Evolutionary conservation across 2,888 invertebrate species (phyloP), one percentile per base, ranked within the genome.

Genomic region (Ernsta delagoae): DNA sequence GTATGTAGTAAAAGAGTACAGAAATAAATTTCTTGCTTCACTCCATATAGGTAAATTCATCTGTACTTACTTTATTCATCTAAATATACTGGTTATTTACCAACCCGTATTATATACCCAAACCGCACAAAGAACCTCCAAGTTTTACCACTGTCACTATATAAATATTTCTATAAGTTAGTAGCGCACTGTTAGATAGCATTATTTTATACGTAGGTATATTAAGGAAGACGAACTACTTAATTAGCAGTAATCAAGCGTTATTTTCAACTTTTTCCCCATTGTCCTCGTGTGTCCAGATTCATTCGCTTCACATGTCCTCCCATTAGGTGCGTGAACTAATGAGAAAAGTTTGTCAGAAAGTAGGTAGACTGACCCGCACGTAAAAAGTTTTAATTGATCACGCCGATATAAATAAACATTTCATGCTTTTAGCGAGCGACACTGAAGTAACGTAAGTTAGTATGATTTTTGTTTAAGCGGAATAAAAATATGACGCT

Each of bases 321-420:
- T 12, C 48, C 36, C 8, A 54, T 41, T 63, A 41, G n/a, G 24
- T 9, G 6, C 39, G 31, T 54, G 63, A 41, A 41, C 31, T 54
- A 63, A 63, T 54, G 54, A 56, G 63, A 41, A 54, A 63, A 63
- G 63, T 63, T 63, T 57, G 7, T 6, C 31, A n/a, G 11, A 7
- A 39, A 34, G 57, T 12, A 57, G 39, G 39, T 12, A 12, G 11
- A 24, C 1, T 11, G 39, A 12, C 57, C 12, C 34, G n/a, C 12
- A 57, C 11, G 56, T 34, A 7, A 36, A 57, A 57, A 57, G 57
- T 39, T 57, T 57, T 57, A 39, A 57, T 57, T 57, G 36, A 57
- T 57, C 39, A 57, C 57, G 11, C n/a, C 6, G 34, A n/a, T 56
- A 31, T 56, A 34, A 56, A 11, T 5, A 34, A 24, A 24, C 24